Percentiles rank a stretch among this genome's conserved stretches.
These are phyloP conservation scores for Clivina fossor DNA, from an alignment of 2,888 invertebrate species.

Conservation along the genomic window DNA sequence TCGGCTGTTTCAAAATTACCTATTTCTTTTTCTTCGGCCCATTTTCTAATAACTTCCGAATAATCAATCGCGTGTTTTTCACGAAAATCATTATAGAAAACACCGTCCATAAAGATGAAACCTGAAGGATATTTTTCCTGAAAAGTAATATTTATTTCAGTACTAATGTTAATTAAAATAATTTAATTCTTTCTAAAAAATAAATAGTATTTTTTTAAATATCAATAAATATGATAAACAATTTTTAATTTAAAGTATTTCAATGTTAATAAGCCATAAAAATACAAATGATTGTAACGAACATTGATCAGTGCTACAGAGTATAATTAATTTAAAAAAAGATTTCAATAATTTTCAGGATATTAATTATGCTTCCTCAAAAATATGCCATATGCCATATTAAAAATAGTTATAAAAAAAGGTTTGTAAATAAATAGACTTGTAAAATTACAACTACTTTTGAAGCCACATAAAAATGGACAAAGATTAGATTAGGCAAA, in stretches of 20 bases:
- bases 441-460: no score
- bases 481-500: no score
- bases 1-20: constrained; percentile 55
- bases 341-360: no score
- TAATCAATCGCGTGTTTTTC: constrained; percentile 63
- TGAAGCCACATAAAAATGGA: no score
- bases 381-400: no score
- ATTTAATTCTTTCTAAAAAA: background rate
- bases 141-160: constrained; percentile 33
- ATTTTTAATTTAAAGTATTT: background rate
- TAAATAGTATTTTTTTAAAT: background rate
- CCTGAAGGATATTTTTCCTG: constrained; percentile 69
- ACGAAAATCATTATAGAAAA: constrained; percentile 77
- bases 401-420: no score
- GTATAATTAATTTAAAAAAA: no score
- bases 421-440: no score
- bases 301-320: no score
- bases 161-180: background rate
- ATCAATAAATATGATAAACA: background rate
- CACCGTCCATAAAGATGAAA: constrained; percentile 76
- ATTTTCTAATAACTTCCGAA: constrained; percentile 64
- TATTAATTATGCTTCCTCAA: no score
- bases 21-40: constrained; percentile 57
- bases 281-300: no score
- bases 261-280: no score